A percentile compares a stretch with the other conserved stretches of the same genome.
Conservation (phyloP, 2,797 vertebrate species). For the Darevskia nairensis region DNA sequence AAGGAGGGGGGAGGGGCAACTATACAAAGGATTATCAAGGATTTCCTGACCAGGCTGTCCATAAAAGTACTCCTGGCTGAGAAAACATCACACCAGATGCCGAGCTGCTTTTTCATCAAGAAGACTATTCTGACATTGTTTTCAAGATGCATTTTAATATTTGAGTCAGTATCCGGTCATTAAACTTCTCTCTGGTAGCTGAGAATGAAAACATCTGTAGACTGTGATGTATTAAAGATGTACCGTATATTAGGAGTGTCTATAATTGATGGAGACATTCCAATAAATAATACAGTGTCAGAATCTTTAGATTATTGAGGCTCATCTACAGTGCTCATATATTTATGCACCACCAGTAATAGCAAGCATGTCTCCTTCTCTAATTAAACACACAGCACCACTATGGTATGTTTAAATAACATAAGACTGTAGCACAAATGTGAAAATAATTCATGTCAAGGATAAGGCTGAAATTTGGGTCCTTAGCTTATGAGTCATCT, state of each 20-base stretch:
- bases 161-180: conserved; percentile 62
- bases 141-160: conserved; percentile 42
- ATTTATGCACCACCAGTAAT: conserved; percentile 65
- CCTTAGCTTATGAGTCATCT: conserved; percentile 19
- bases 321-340: conserved; percentile 64
- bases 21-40: not conserved
- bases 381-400: conserved; percentile 65
- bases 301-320: conserved; percentile 76
- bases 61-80: not conserved
- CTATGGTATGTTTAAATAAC: conserved; percentile 53
- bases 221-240: conserved; percentile 81
- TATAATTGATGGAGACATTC: conserved; percentile 80
- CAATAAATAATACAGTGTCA: conserved; percentile 81
- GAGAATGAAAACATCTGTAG: conserved; percentile 74
- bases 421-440: conserved; percentile 45
- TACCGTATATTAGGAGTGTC: conserved; percentile 76
- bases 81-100: not conserved
- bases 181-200: conserved; percentile 68
- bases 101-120: conserved; percentile 1
- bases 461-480: conserved; percentile 36
- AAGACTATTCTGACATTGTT: conserved; percentile 25
- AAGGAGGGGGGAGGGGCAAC: not conserved
- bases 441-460: conserved; percentile 61
- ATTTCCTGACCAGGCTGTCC: not conserved
- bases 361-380: conserved; percentile 63